Percentiles rank a stretch among this genome's conserved stretches.
Evolutionary conservation across 2,113 vertebrate species (phyloP).

Genomic region (Hemichromis elongatus): DNA sequence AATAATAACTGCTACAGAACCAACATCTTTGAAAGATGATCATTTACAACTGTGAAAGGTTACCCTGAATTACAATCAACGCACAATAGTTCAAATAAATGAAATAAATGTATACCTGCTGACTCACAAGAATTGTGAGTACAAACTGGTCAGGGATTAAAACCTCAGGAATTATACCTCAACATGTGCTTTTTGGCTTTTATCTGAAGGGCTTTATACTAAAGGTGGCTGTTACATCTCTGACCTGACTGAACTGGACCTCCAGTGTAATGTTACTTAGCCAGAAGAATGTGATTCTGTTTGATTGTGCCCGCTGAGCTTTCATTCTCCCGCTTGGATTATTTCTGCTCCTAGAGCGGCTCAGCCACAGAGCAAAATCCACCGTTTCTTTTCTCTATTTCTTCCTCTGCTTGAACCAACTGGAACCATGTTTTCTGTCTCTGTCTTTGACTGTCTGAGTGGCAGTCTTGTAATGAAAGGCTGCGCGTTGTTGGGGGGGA

Average conservation of each 20-base stretch:
- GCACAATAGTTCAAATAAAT: neutral
- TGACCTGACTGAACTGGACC: neutral
- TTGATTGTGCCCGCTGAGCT: neutral
- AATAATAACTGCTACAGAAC: neutral
- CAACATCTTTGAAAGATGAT: neutral
- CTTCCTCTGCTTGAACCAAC: neutral
- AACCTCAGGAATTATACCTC: neutral
- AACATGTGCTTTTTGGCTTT: neutral
- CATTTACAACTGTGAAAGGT: neutral
- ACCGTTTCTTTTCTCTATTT: neutral
- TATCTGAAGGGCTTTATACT: neutral
- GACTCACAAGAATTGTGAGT: neutral
- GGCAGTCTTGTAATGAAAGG: constrained; percentile 23
- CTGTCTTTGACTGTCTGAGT: neutral
- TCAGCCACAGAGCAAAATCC: neutral
- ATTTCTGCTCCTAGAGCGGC: neutral
- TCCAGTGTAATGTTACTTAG: neutral
- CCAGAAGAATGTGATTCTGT: neutral
- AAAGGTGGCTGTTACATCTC: neutral
- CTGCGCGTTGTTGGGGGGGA: neutral
- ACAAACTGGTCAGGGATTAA: neutral
- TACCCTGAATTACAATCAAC: neutral
- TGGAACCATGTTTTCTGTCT: neutral
- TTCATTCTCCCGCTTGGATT: neutral
- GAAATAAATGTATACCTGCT: neutral